Evolutionary conservation across 2,113 vertebrate genomes (phyloP).

Genomic region (Paratilapia polleni): DNA sequence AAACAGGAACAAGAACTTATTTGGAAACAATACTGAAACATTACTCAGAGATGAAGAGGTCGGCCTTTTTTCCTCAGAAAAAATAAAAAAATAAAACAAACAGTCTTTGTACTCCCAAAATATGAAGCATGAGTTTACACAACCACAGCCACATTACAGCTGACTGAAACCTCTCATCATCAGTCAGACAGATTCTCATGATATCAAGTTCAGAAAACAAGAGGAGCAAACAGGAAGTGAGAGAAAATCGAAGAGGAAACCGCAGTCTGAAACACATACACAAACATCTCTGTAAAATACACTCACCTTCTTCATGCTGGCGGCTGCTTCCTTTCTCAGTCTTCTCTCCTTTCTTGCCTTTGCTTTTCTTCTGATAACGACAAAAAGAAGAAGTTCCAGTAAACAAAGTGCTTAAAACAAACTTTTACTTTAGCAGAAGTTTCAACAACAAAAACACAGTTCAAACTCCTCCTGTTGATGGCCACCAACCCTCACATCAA

Average conservation of each 20-base stretch:
- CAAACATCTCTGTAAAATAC: neutral
- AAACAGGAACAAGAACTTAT: neutral
- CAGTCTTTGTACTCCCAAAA: neutral
- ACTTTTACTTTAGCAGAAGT: too few relatives aligned
- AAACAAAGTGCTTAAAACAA: too few relatives aligned
- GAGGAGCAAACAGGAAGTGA: conserved; percentile 44
- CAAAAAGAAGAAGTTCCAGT: conserved; percentile 7
- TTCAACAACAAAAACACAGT: too few relatives aligned
- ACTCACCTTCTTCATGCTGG: conserved; percentile 68
- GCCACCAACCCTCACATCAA: too few relatives aligned
- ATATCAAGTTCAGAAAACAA: neutral
- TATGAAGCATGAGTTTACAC: neutral
- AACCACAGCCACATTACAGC: neutral
- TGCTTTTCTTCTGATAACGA: conserved; percentile 74
- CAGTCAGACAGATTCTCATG: neutral
- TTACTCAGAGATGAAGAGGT: neutral
- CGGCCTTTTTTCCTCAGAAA: neutral
- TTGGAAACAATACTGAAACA: neutral
- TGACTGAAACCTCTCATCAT: neutral
- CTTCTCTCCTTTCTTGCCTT: conserved; percentile 70
- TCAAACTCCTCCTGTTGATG: too few relatives aligned
- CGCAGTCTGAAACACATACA: neutral
- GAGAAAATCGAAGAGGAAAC: conserved; percentile 28
- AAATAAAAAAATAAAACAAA: too few relatives aligned
- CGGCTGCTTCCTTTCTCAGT: conserved; percentile 36